These are phyloP conservation scores for Sebastiscus tertius DNA, from an alignment of 2,797 vertebrate genomes.

Conservation along the genomic window DNA sequence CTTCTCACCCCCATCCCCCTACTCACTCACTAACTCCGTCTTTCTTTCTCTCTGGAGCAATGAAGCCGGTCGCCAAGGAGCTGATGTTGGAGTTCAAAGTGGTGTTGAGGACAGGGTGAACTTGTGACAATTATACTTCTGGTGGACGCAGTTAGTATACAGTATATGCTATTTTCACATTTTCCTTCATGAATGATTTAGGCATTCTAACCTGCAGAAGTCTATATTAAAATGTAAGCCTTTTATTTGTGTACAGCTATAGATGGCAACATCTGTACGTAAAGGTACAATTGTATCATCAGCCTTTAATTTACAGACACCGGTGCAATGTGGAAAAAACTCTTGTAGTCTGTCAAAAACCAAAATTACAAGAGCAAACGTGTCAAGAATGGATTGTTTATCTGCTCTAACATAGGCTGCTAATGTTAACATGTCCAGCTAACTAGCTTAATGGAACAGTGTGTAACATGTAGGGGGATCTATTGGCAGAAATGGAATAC, in stretches of 20 bases:
- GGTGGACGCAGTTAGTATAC: background rate
- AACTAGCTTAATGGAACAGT: background rate
- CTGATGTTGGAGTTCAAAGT: constrained; percentile 39
- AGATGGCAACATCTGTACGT: background rate
- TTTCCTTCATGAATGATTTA: background rate
- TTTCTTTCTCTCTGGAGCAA: constrained; percentile 17
- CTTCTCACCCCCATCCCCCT: constrained; percentile 4
- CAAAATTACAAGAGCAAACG: background rate
- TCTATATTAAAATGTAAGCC: background rate
- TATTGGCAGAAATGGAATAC: background rate
- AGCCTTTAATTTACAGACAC: background rate
- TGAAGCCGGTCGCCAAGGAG: constrained; percentile 16
- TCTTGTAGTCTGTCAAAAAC: background rate
- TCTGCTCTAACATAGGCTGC: background rate
- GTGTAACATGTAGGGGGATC: background rate
- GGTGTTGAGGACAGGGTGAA: constrained; percentile 33
- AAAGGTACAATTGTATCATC: background rate
- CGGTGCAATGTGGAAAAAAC: background rate
- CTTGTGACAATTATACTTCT: constrained; percentile 24
- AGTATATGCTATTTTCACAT: background rate
- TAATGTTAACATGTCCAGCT: background rate
- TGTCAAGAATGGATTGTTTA: background rate
- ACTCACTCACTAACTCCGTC: constrained; percentile 11
- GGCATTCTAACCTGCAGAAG: background rate
- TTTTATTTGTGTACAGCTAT: background rate